Evolutionary conservation across 2,888 invertebrate genomes (phyloP).

Genomic region (Flexamia atlantica): DNA sequence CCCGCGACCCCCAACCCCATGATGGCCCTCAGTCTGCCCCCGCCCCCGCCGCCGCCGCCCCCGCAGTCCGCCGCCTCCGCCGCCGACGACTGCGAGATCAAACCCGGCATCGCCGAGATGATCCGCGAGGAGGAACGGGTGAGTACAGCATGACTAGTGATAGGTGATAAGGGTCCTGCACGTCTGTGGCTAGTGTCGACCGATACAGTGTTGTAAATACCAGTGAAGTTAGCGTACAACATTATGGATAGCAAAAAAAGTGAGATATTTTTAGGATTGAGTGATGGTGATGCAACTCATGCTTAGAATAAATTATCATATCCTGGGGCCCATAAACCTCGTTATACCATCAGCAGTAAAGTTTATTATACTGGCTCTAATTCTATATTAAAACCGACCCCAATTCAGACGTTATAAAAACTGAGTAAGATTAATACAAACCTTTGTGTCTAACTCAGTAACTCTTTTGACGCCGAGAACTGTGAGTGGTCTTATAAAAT

Average conservation of each 20-base stretch:
- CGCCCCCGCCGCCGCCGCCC: constrained; percentile 70
- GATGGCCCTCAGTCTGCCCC: constrained; percentile 69
- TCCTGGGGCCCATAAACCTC: constrained; percentile 11
- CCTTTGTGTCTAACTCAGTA: background rate
- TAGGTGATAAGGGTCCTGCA: constrained; percentile 13
- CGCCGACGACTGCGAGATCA: constrained; percentile 91
- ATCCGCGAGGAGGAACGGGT: constrained; percentile 98
- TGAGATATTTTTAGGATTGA: background rate
- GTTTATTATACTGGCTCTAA: constrained; percentile 4
- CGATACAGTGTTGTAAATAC: background rate
- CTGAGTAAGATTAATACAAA: background rate
- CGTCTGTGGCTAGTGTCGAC: background rate
- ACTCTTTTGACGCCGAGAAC: background rate
- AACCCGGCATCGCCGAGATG: constrained; percentile 97
- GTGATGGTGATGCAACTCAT: background rate
- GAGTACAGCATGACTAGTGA: constrained; percentile 76
- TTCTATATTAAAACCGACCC: constrained; percentile 14
- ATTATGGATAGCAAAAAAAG: background rate
- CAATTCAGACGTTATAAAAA: background rate
- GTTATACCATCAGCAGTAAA: constrained; percentile 6
- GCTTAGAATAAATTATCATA: constrained; percentile 28
- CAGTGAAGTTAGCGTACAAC: background rate
- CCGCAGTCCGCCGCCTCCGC: constrained; percentile 71
- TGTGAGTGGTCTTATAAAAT: constrained; percentile 12
- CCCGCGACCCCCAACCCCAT: constrained; percentile 71